Evolutionary conservation across 2,797 vertebrate genomes (phyloP), one percentile per base, ranked within the genome.

Genomic region (Erethizon dorsatum): DNA sequence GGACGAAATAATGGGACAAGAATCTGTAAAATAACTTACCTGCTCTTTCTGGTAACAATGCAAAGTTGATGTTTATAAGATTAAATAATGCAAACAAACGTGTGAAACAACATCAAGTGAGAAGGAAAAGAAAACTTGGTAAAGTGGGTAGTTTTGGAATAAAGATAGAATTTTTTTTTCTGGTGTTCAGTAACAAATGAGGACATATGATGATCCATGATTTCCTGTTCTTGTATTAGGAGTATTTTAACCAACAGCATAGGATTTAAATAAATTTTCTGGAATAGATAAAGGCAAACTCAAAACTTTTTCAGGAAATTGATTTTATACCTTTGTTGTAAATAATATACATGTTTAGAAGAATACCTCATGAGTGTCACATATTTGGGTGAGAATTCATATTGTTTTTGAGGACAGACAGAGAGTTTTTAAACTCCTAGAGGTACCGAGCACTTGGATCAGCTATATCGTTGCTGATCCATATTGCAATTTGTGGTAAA

Each of bases 21-120:
- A 98, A 98, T 91, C 67, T 96, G 65, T 80, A 84, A 78, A 97
- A 97, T 26, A 97, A 78, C 33, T 50, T 52, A 96, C 91, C 88
- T 97, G 33, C 83, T 67, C 94, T 91, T 98, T 57, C 65, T 95
- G 92, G 89, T 84, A 97, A 93, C 93, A 86, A 57, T n/a, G 6
- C 83, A 33, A 86, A 83, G 47, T 24, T 85, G 93, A 78, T 33
- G 54, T 88, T 93, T 94, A 87, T 59, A 80, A 84, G 77, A 93
- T 90, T 91, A 92, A 87, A 71, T 95, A 71, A 86, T 57, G 13
- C 33, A 83, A 93, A 84, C 8, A 80, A 89, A 91, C 90, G 67
- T 63, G 15, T 11, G 11, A 9, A 69, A 47, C 2, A 88, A 88
- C 8, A 57, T 88, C 45, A 92, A 92, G 75, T 79, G 37, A 65